Base-by-base conservation (phyloP, 1,140 invertebrate genomes). In the Grapholita molesta region DNA sequence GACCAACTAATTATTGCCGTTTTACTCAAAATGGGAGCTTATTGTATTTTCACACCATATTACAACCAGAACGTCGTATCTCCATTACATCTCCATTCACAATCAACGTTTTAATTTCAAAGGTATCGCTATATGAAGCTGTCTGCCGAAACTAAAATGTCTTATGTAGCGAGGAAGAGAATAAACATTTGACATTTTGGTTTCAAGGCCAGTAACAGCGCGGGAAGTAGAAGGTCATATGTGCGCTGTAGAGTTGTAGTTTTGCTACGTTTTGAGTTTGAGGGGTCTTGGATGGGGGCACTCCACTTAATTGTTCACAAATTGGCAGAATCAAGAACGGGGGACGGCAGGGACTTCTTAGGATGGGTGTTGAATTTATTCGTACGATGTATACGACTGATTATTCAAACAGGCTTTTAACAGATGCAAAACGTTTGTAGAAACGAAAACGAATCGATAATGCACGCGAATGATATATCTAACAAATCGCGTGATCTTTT, bases 251-350 rank as follows among this genome's bases (percentile, higher is more conserved):
- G 15, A 5, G 15, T 21, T 21, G 42, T 2, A 21, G n/a, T 18
- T 48, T 8, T 21, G 21, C 21, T 21, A 6, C 42, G 42, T 18
- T 48, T 8, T 3, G 18, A 5, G 18, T 48, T 6, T 48, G 6
- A 21, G n/a, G 7, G 15, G 42, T 21, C 2, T 21, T 48, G 42
- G 42, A 48, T 48, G 18, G 42, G 21, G 42, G 77, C 76, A 82
- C 75, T 82, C 70, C 77, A 66, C 71, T 78, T 82, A 82, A 80
- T 78, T 82, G 78, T 76, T 67, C 69, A 73, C 70, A 78, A 78
- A 73, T 82, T 78, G 73, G 65, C 35, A 55, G 48, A 70, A 71
- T 69, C 65, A 71, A 68, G 42, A 48, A 48, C 42, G 18, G 42
- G 35, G 42, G 42, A 15, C 42, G 2, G 18, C 3, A 48, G 42